Evolutionary conservation across 2,797 vertebrate genomes (phyloP).

Genomic region (Xenops minutus): DNA sequence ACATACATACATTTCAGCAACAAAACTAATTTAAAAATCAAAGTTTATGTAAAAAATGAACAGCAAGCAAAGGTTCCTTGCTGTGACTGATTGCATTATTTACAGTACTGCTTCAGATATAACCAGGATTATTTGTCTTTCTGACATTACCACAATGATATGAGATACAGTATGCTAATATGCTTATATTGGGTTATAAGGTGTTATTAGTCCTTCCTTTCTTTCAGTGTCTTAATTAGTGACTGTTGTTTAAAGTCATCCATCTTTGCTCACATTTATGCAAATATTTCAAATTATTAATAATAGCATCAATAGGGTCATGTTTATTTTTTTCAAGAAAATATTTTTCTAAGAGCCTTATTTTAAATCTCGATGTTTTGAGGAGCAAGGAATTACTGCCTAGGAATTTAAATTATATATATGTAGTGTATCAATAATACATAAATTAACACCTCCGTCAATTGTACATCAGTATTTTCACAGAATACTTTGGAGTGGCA

Average conservation of each 20-base stretch:
- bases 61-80: background rate
- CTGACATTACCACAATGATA: slow-evolving; percentile 59
- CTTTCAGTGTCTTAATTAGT: slow-evolving; percentile 72
- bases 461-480: background rate
- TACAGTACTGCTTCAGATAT: slow-evolving; percentile 67
- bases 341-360: slow-evolving; percentile 11
- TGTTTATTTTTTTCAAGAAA: slow-evolving; percentile 41
- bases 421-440: background rate
- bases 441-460: background rate
- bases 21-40: slow-evolving; percentile 58
- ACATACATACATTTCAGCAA: slow-evolving; percentile 40
- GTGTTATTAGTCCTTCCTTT: slow-evolving; percentile 71
- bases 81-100: slow-evolving; percentile 71
- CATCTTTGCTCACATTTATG: slow-evolving; percentile 69
- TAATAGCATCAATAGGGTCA: background rate
- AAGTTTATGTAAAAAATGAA: slow-evolving; percentile 43
- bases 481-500: background rate
- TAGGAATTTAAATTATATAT: slow-evolving; percentile 27
- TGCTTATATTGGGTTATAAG: slow-evolving; percentile 52
- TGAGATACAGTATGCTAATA: slow-evolving; percentile 69
- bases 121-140: slow-evolving; percentile 76
- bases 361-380: background rate
- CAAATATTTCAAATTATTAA: slow-evolving; percentile 70
- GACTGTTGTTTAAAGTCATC: slow-evolving; percentile 65
- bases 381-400: background rate